Percentiles rank a stretch among this genome's conserved stretches.
These are phyloP conservation scores for Elaphurus davidianus DNA, from an alignment of 2,113 vertebrate genomes.

Conservation along the genomic window DNA sequence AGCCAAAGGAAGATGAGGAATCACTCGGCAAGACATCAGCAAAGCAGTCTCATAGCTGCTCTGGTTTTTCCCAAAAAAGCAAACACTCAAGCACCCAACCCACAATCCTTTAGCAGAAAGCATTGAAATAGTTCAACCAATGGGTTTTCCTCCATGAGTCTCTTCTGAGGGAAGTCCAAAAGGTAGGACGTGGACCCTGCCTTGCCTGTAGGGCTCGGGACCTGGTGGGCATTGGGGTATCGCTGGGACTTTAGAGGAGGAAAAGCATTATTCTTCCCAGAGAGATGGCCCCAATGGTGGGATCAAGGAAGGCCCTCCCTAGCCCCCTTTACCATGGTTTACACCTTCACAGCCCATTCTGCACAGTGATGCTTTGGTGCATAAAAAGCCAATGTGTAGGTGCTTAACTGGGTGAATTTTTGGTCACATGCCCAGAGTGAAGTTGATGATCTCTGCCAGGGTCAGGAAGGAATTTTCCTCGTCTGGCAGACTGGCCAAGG, in stretches of 20 bases:
- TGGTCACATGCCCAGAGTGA: slow-evolving; percentile 53
- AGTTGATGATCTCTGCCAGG: slow-evolving; percentile 39
- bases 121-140: background rate
- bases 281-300: background rate
- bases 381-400: background rate
- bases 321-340: background rate
- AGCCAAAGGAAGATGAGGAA: background rate
- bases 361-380: background rate
- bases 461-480: slow-evolving; percentile 72
- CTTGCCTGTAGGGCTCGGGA: background rate
- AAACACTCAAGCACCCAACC: slow-evolving; percentile 50
- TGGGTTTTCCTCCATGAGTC: too few species aligned
- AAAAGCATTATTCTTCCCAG: background rate
- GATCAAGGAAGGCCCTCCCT: background rate
- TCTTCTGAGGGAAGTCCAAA: background rate
- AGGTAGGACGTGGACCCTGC: background rate
- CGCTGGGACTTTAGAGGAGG: background rate
- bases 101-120: background rate
- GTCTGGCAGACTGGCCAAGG: slow-evolving; percentile 52
- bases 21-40: background rate
- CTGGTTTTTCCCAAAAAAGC: slow-evolving; percentile 34
- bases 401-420: slow-evolving; percentile 48
- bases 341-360: background rate
- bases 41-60: background rate
- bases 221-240: background rate